These are phyloP conservation scores for Anas flavirostris DNA, from an alignment of 2,797 vertebrate genomes.

Conservation along the genomic window DNA sequence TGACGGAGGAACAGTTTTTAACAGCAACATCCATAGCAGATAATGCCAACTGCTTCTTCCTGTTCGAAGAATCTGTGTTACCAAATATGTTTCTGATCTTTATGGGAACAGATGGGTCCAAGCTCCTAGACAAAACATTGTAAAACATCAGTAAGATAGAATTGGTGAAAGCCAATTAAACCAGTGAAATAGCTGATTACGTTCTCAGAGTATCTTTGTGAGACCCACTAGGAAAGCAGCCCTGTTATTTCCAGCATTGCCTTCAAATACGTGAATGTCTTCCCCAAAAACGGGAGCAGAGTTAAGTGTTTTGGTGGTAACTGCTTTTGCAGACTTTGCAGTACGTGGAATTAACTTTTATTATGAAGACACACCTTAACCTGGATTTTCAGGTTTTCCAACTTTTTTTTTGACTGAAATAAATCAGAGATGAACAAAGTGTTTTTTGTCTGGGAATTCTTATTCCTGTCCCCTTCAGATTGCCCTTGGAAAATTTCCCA, in stretches of 20 bases:
- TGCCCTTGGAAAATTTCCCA: not conserved
- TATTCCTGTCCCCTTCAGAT: not conserved
- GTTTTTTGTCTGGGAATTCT: constrained; percentile 47
- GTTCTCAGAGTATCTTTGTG: not conserved
- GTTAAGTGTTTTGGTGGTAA: not conserved
- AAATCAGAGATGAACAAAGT: constrained; percentile 18
- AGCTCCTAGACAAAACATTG: constrained; percentile 43
- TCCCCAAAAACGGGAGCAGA: not conserved
- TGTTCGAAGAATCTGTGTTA: constrained; percentile 21
- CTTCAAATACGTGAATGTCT: not conserved
- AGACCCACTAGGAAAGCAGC: not conserved
- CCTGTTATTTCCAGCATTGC: not conserved
- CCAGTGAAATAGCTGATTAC: not conserved
- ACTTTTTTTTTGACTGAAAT: constrained; percentile 10
- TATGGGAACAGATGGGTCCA: constrained; percentile 38
- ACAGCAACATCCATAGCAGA: not conserved
- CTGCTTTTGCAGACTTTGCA: constrained; percentile 12
- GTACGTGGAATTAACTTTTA: not conserved
- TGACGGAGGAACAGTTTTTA: constrained; percentile 29
- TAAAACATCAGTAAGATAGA: not conserved
- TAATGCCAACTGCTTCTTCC: constrained; percentile 39
- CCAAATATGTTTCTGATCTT: not conserved
- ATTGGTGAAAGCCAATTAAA: constrained; percentile 21
- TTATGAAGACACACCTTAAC: not conserved
- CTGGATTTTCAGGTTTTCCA: constrained; percentile 28